phyloP scores from a whole-genome alignment of 2,113 vertebrate genomes.

The Casuarius casuarius region DNA sequence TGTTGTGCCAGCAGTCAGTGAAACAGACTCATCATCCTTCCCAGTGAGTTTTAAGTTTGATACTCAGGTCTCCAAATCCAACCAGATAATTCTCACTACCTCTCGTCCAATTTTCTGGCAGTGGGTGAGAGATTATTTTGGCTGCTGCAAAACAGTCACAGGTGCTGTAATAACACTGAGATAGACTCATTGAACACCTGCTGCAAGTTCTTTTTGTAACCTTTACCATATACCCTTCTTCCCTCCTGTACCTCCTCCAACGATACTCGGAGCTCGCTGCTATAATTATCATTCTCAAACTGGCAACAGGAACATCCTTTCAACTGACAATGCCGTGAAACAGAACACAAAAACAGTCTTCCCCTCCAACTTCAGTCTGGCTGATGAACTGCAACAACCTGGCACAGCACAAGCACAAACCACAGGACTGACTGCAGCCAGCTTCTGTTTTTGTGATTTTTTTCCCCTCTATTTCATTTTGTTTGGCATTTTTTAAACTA shows the following conservation, averaged over 20 bases:
- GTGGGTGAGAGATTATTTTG: background rate
- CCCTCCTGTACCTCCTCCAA: background rate
- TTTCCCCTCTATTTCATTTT: background rate
- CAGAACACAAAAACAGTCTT: background rate
- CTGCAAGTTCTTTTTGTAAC: background rate
- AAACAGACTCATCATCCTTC: background rate
- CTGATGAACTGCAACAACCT: background rate
- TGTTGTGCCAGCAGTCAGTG: background rate
- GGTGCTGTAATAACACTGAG: background rate
- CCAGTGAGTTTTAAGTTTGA: background rate
- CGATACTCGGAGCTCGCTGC: background rate
- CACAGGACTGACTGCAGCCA: background rate
- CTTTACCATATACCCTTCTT: background rate
- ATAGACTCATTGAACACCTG: background rate
- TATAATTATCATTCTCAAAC: background rate
- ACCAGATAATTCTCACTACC: background rate
- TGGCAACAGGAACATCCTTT: background rate
- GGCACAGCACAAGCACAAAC: background rate
- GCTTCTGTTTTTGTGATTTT: background rate
- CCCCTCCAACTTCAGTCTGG: background rate
- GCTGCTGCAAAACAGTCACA: background rate
- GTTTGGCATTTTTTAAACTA: constrained; percentile 7
- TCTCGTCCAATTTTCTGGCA: background rate
- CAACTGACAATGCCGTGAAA: background rate
- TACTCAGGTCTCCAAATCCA: background rate